Base-by-base conservation (phyloP, 92 coral and sea anemone genomes). In the Actinernus sp. region DNA sequence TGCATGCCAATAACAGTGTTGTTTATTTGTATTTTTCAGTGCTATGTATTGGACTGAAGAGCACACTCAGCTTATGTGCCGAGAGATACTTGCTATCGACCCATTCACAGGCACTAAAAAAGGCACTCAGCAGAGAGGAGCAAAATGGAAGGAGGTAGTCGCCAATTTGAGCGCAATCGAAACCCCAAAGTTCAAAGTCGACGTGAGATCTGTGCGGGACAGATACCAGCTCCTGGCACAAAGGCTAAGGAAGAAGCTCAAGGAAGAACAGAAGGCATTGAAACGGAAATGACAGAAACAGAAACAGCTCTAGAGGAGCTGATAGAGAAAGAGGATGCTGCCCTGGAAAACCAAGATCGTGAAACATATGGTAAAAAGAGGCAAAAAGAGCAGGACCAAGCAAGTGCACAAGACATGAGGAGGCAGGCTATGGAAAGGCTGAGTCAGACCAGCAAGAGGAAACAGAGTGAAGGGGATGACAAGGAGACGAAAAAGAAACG, bases 101-200 rank as follows among this genome's bases (percentile, higher is more conserved):
- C 86, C 86, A 13, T 79, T 78, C 72, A 69, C 78, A 36, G 88
- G 88, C 26, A 63, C 80, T 5, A 80, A 65, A 41, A 80, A 71
- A 43, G 74, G 80, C 18, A 60, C 87, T 3, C 16, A 51, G 14
- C 58, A 55, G 40, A 72, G 88, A 48, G 73, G 81, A 48, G 81
- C 81, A 21, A 81, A 72, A 50, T 81, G 81, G 88, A 41, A 67
- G 49, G 58, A 30, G 23, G 54, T 55, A 23, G 73, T 64, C 31
- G 70, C 72, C 29, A 57, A 63, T 22, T 39, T 72, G 43, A 58
- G 19, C 18, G 63, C 49, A 1, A 64, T 79, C 9, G 63, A 59
- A 47, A 48, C 14, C 7, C 52, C 63, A 21, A 69, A 43, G 18
- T 79, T 79, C 65, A 79, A 61, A 38, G 86, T 79, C 16, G 80